A percentile compares a stretch with the other conserved stretches of the same genome.
phyloP scores from a whole-genome alignment of 2,113 vertebrate species.

The Corythaeola cristata region DNA sequence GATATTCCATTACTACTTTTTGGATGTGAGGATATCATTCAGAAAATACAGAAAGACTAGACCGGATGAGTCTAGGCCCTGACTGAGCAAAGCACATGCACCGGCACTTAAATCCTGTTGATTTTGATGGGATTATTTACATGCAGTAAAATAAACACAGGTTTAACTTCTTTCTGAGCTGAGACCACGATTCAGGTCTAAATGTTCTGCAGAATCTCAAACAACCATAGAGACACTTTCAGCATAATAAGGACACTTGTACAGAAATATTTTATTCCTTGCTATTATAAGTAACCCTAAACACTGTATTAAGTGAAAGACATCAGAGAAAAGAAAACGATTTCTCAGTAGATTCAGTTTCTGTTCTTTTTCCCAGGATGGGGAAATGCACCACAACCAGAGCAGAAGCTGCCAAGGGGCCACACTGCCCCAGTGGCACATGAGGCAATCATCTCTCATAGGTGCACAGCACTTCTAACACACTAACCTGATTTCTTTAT shows the following conservation, averaged over 20 bases:
- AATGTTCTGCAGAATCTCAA: background rate
- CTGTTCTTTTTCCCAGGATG: background rate
- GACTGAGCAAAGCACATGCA: background rate
- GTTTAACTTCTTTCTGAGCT: background rate
- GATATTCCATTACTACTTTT: background rate
- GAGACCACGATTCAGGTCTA: background rate
- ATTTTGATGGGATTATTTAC: background rate
- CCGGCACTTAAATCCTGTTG: background rate
- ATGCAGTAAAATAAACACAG: background rate
- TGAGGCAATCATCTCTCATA: background rate
- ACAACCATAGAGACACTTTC: background rate
- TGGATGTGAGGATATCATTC: background rate
- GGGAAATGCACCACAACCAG: background rate
- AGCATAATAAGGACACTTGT: background rate
- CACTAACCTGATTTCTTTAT: background rate
- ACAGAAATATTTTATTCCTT: background rate
- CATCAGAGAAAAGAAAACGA: background rate
- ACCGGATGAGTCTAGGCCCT: background rate
- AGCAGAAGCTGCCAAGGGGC: background rate
- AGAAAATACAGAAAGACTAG: background rate
- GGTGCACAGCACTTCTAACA: background rate
- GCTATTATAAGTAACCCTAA: background rate
- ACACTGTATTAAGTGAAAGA: background rate
- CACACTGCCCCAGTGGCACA: accelerated
- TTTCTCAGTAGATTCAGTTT: background rate